Evolutionary conservation across 2,113 vertebrate species (phyloP), one percentile per base, ranked within the genome.

Genomic region (Romanogobio albipinnatus): DNA sequence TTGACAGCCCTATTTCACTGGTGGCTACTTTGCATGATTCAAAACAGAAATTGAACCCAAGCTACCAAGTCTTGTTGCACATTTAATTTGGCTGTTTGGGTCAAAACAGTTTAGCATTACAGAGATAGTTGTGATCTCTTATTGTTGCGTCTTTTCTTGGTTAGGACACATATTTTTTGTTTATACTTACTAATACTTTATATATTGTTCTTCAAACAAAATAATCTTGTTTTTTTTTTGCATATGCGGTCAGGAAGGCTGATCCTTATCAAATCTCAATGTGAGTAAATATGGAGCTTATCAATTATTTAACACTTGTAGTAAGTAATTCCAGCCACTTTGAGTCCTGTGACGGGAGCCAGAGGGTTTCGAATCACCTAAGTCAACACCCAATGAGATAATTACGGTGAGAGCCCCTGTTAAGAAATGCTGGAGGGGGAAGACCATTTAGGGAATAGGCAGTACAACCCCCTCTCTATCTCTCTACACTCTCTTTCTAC

Each of bases 251-350:
- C 26, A 4, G 29, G 43, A 47, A 81, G 3, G 36, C 26, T 39
- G 33, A 71, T 49, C n/a, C n/a, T 36, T 76, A 51, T 39, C 9
- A n/a, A 17, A n/a, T 68, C 64, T 62, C 61, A 70, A 29, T 11
- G 22, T 33, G 53, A 68, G 26, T n/a, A 56, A 75, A 79, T 64
- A 24, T 49, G 10, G 39, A 70, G 5, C 83, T 84, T 78, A 87
- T 74, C 71, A 74, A 56, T 85, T 75, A 76, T 87, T 86, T 36
- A 47, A 19, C 53, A 39, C 26, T 86, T 73, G 62, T 66, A 86
- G 59, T 80, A 79, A 73, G 56, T 49, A 71, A 43, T 26, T 11
- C 4, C 59, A 26, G 22, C 22, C 78, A 33, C 49, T 51, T 81
- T 49, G 76, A 15, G 62, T 81, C 11, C 5, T 61, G 36, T 75